Percentiles rank a stretch among this genome's conserved stretches.
Conservation (phyloP, 2,797 vertebrate species). For the Mionectes olivaceus region DNA sequence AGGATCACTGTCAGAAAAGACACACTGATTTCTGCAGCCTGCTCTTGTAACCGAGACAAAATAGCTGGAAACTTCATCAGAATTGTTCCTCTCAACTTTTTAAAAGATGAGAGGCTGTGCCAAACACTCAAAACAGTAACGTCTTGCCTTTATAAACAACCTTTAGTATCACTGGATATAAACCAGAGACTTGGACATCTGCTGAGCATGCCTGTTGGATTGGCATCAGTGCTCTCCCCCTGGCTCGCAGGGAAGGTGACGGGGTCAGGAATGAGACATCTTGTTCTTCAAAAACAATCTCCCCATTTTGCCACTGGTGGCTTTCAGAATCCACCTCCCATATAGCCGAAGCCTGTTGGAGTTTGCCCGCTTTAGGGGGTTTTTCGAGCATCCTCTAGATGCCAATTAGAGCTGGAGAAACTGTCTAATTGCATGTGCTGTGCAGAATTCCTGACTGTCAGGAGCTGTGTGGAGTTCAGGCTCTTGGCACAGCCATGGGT, state of each 20-base stretch:
- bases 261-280: conserved; percentile 60
- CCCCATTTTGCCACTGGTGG: conserved; percentile 14
- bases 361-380: neutral
- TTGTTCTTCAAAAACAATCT: conserved; percentile 55
- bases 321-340: neutral
- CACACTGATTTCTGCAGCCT: neutral
- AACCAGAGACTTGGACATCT: conserved; percentile 38
- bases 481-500: neutral
- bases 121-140: conserved; percentile 48
- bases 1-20: neutral
- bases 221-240: conserved; percentile 39
- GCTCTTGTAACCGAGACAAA: neutral
- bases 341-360: neutral
- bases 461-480: neutral
- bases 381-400: neutral
- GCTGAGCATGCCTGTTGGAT: conserved; percentile 28
- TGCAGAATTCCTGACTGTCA: neutral
- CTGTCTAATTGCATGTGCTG: accelerated
- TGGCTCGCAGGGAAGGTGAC: neutral
- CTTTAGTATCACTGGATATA: conserved; percentile 51
- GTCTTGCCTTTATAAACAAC: conserved; percentile 68
- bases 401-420: neutral
- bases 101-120: conserved; percentile 28
- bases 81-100: conserved; percentile 26
- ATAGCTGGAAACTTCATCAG: conserved; percentile 69